A percentile compares a stretch with the other conserved stretches of the same genome.
These are phyloP conservation scores for Haemorhous mexicanus DNA, from an alignment of 2,113 vertebrate genomes.

Conservation along the genomic window DNA sequence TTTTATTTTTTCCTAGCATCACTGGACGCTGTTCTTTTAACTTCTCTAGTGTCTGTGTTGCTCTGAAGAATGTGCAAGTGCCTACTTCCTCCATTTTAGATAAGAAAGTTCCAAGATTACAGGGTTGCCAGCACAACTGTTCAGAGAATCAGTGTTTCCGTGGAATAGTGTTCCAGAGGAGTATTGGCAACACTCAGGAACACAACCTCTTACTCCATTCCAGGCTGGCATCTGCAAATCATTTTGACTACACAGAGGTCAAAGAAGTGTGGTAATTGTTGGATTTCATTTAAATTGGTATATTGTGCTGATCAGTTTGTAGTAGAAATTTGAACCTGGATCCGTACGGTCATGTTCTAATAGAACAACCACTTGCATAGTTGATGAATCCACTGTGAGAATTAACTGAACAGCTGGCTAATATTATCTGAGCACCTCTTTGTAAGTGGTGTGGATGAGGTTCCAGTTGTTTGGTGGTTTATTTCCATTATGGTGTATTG, in stretches of 20 bases:
- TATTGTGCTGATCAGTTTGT: neutral
- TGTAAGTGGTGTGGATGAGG: neutral
- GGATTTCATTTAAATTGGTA: neutral
- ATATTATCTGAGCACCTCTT: neutral
- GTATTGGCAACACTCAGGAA: neutral
- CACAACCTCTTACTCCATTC: neutral
- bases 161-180: neutral
- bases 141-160: neutral
- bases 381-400: neutral
- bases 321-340: neutral
- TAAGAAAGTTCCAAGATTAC: neutral
- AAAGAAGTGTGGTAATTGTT: neutral
- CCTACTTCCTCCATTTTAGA: neutral
- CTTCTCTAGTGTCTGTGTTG: neutral
- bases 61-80: neutral
- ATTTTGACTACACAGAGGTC: neutral
- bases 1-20: neutral
- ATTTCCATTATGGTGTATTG: neutral
- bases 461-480: neutral
- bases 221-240: constrained; percentile 1
- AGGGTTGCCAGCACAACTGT: neutral
- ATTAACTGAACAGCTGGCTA: neutral
- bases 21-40: neutral
- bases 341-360: neutral
- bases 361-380: neutral